phyloP scores from a whole-genome alignment of 2,888 invertebrate species.

The Tigriopus californicus region DNA sequence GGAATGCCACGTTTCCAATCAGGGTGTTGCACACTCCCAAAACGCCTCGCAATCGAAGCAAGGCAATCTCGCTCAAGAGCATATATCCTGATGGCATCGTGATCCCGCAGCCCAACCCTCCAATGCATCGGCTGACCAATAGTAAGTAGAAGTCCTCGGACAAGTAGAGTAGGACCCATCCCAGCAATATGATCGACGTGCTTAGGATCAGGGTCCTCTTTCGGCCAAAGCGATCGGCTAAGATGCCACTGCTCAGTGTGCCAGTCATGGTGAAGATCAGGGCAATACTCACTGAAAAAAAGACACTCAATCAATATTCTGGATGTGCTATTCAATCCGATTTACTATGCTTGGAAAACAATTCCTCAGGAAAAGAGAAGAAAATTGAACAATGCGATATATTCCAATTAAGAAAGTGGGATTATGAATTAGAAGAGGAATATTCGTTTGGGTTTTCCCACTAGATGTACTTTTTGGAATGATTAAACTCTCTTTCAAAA shows the following conservation, averaged over 20 bases:
- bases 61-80: neutral
- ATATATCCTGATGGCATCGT: neutral
- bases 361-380: no score
- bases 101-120: neutral
- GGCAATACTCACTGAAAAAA: neutral
- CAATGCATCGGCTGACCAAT: neutral
- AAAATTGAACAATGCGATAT: no score
- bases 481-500: no score
- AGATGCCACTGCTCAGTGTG: neutral
- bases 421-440: no score
- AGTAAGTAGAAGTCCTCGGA: neutral
- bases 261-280: neutral
- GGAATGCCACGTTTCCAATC: neutral
- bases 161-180: neutral
- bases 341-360: no score
- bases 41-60: neutral
- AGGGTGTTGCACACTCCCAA: neutral
- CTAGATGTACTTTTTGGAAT: no score
- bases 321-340: no score
- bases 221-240: neutral
- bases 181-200: neutral
- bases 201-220: neutral
- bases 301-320: no score
- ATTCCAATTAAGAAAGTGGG: no score
- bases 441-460: no score